These are phyloP conservation scores for Epinotia bilunana DNA, from an alignment of 2,888 invertebrate species.

Conservation along the genomic window DNA sequence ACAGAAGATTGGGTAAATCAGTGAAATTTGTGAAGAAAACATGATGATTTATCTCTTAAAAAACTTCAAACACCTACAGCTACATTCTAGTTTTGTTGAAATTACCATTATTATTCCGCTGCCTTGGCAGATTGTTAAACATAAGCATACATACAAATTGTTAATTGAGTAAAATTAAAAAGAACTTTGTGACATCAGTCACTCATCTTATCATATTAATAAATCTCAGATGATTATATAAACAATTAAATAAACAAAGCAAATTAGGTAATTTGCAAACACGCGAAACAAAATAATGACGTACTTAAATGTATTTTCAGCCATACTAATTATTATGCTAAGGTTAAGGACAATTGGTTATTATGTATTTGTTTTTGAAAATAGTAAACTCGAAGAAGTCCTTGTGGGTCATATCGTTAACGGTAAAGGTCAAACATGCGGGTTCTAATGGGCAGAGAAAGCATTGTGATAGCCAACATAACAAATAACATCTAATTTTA, in stretches of 20 bases:
- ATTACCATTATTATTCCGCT: no score
- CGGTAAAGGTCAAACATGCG: background rate
- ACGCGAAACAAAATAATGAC: background rate
- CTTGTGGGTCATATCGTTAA: conserved; percentile 1
- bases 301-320: background rate
- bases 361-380: background rate
- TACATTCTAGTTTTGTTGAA: no score
- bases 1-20: no score
- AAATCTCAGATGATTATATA: background rate
- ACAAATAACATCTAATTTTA: conserved; percentile 39
- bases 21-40: no score
- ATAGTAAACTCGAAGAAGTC: background rate
- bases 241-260: background rate
- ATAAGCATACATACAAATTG: no score
- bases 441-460: conserved; percentile 11
- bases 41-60: no score
- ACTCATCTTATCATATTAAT: no score
- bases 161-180: no score
- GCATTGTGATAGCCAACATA: conserved; percentile 8
- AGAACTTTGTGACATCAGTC: no score
- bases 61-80: no score
- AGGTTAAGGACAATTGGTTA: background rate
- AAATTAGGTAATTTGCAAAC: background rate
- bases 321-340: background rate
- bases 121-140: no score